Percentiles rank a stretch among this genome's conserved stretches.
Conservation (phyloP, 2,888 invertebrate species). For the Ornithoptera alexandrae region DNA sequence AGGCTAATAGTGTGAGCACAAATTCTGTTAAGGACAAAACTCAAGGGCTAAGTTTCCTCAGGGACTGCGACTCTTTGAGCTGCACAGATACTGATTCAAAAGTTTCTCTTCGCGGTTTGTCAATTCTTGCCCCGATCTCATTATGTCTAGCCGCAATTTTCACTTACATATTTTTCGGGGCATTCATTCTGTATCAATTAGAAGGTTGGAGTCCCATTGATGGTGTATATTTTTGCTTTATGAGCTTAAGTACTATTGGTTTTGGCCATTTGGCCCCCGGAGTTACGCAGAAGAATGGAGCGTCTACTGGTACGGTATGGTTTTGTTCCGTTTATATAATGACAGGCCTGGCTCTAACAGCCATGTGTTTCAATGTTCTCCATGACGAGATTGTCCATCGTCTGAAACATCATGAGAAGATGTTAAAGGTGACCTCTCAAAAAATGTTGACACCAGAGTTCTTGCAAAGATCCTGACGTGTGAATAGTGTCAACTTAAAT, state of each 20-base stretch:
- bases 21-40: constrained; percentile 71
- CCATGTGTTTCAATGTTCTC: constrained; percentile 94
- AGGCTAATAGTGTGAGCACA: constrained; percentile 69
- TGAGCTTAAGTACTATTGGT: constrained; percentile 95
- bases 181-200: constrained; percentile 91
- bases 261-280: constrained; percentile 93
- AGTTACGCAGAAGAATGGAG: constrained; percentile 71
- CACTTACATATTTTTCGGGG: constrained; percentile 94
- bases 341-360: constrained; percentile 92
- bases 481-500: constrained; percentile 64
- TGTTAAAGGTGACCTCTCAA: constrained; percentile 60
- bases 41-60: constrained; percentile 66
- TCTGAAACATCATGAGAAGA: constrained; percentile 81
- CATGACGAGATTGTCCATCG: constrained; percentile 93
- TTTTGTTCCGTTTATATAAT: constrained; percentile 94
- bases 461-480: constrained; percentile 74
- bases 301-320: constrained; percentile 87
- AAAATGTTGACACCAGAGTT: constrained; percentile 71
- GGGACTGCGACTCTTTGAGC: constrained; percentile 79
- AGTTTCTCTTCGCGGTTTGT: constrained; percentile 84
- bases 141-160: constrained; percentile 94
- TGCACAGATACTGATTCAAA: constrained; percentile 85
- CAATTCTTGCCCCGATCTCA: constrained; percentile 92
- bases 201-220: constrained; percentile 96
- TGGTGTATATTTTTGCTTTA: constrained; percentile 96